These are phyloP conservation scores for Notothenia rossii DNA, from an alignment of 2,113 vertebrate species.

Conservation along the genomic window DNA sequence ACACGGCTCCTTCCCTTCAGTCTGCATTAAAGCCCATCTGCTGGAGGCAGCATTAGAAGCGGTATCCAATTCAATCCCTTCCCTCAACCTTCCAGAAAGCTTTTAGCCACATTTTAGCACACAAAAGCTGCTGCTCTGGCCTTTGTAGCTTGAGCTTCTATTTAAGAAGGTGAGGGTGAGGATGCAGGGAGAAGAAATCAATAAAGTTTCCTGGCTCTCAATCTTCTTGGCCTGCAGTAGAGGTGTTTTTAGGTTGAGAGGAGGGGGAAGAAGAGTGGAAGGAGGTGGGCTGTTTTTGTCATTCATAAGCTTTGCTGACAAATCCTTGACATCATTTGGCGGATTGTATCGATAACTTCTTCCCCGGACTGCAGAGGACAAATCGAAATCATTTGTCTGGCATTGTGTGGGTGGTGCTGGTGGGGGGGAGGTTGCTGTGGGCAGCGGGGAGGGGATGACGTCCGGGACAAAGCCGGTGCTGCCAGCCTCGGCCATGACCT, in stretches of 20 bases:
- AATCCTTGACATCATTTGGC: constrained; percentile 97
- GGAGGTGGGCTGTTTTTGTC: constrained; percentile 89
- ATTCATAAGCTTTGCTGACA: constrained; percentile 97
- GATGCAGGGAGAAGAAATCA: constrained; percentile 89
- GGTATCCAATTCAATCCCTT: constrained; percentile 95
- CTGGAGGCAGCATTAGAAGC: constrained; percentile 85
- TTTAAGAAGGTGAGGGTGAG: constrained; percentile 91
- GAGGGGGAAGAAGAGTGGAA: constrained; percentile 42
- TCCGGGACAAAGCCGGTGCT: constrained; percentile 87
- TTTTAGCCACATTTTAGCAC: constrained; percentile 97
- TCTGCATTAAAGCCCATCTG: constrained; percentile 77
- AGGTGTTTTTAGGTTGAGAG: constrained; percentile 81
- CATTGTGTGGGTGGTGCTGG: constrained; percentile 84
- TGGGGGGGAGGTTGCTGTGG: constrained; percentile 36
- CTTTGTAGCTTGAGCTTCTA: constrained; percentile 94
- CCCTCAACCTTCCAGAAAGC: constrained; percentile 88
- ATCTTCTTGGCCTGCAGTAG: constrained; percentile 89
- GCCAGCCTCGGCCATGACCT: constrained; percentile 85
- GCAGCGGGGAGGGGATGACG: constrained; percentile 44
- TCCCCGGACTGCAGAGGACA: constrained; percentile 91
- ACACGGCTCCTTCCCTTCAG: constrained; percentile 61
- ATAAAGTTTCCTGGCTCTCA: constrained; percentile 97
- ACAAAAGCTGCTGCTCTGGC: constrained; percentile 94
- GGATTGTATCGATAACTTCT: constrained; percentile 97
- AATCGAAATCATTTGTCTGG: constrained; percentile 98